These are phyloP conservation scores for Parnassius orleans DNA, from an alignment of 2,888 invertebrate species.

Conservation along the genomic window DNA sequence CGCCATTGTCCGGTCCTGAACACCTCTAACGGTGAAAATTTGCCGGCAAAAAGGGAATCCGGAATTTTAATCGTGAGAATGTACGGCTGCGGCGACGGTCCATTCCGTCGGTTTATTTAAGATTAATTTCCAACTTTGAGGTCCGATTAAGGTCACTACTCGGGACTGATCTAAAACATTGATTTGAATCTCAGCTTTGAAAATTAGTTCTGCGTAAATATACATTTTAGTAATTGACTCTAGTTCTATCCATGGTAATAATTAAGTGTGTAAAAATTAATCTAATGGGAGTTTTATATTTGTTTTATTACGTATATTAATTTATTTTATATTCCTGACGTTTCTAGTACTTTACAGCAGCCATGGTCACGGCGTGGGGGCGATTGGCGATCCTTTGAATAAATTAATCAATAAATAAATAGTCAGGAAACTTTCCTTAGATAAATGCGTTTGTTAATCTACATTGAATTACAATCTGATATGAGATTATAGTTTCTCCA, in stretches of 20 bases:
- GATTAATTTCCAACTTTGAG: slow-evolving; percentile 61
- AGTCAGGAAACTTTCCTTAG: too few relatives aligned
- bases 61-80: slow-evolving; percentile 71
- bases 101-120: slow-evolving; percentile 62
- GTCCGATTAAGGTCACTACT: slow-evolving; percentile 56
- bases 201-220: slow-evolving; percentile 9
- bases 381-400: too few relatives aligned
- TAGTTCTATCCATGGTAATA: not conserved
- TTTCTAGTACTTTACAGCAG: too few relatives aligned
- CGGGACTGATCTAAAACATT: slow-evolving; percentile 38
- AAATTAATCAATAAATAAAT: too few relatives aligned
- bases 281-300: too few relatives aligned
- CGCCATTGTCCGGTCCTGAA: slow-evolving; percentile 37
- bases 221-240: not conserved
- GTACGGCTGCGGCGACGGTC: slow-evolving; percentile 40
- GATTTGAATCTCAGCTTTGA: slow-evolving; percentile 21
- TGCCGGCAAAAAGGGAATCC: slow-evolving; percentile 60
- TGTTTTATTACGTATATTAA: too few relatives aligned
- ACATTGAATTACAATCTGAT: too few relatives aligned
- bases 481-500: too few relatives aligned
- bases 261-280: too few relatives aligned
- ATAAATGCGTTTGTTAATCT: too few relatives aligned
- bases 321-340: too few relatives aligned
- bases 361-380: too few relatives aligned
- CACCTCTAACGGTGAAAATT: slow-evolving; percentile 40